Conservation (phyloP, 2,888 invertebrate species). For the Cataglyphis rosenhaueri region DNA sequence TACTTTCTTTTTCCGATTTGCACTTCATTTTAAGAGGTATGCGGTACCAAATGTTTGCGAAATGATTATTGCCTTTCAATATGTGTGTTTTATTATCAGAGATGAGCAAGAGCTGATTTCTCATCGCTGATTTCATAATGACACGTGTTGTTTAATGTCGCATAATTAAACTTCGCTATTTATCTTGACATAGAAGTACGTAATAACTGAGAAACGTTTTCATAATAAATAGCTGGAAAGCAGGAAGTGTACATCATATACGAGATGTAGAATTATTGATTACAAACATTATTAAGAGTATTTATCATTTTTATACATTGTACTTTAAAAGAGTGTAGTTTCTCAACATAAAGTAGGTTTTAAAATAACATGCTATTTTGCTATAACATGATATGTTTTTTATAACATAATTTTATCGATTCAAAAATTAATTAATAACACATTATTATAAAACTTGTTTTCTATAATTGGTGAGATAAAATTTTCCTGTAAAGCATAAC, state of each 20-base stretch:
- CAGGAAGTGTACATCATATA: background rate
- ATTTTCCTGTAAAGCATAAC: background rate
- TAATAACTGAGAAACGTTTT: background rate
- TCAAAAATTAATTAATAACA: background rate
- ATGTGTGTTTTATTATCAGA: slow-evolving; percentile 21
- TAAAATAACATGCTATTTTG: background rate
- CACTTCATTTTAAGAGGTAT: slow-evolving; percentile 47
- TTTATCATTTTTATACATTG: background rate
- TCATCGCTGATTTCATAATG: slow-evolving; percentile 24
- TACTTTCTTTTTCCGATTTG: slow-evolving; percentile 68
- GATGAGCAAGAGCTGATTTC: slow-evolving; percentile 24
- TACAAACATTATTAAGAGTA: background rate
- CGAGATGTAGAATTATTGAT: background rate
- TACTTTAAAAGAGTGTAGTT: background rate
- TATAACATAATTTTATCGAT: background rate
- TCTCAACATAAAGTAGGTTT: background rate
- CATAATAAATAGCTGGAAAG: background rate
- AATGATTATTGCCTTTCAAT: slow-evolving; percentile 37
- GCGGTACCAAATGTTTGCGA: slow-evolving; percentile 32
- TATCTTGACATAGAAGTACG: slow-evolving; percentile 9
- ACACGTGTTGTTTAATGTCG: background rate
- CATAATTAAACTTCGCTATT: slow-evolving; percentile 18
- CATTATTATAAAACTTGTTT: background rate
- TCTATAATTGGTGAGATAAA: background rate
- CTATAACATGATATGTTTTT: background rate